phyloP scores from a whole-genome alignment of 2,797 vertebrate species.

The Gallinago stenura region DNA sequence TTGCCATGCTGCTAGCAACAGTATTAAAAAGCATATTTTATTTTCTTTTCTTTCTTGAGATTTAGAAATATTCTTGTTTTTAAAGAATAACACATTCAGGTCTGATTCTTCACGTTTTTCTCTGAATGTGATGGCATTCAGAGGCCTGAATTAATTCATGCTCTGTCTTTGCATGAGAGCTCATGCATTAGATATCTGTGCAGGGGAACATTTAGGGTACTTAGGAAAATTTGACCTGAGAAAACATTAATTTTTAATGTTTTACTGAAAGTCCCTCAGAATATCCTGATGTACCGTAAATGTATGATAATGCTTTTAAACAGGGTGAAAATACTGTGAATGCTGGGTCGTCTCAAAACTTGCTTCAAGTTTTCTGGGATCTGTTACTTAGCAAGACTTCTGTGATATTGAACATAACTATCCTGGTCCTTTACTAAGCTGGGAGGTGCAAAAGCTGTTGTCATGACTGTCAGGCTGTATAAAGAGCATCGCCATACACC shows the following conservation, averaged over 20 bases:
- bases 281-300: not conserved
- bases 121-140: not conserved
- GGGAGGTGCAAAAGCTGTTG: not conserved
- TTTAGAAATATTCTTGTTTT: not conserved
- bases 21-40: not conserved
- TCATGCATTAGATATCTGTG: not conserved
- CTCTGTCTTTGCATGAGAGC: not conserved
- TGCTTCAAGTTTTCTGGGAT: not conserved
- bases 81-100: not conserved
- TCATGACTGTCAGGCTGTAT: not conserved
- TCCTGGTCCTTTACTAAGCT: not conserved
- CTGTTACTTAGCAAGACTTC: not conserved
- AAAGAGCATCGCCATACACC: not conserved
- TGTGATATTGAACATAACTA: not conserved
- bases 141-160: not conserved
- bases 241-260: constrained; percentile 10
- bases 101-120: not conserved
- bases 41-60: not conserved
- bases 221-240: not conserved
- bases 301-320: not conserved
- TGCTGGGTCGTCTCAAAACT: not conserved
- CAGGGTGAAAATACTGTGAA: not conserved
- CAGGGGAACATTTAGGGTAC: not conserved
- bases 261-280: not conserved
- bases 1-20: not conserved